These are phyloP conservation scores for Kradibia gibbosae DNA, from an alignment of 1,140 invertebrate genomes.

Conservation along the genomic window DNA sequence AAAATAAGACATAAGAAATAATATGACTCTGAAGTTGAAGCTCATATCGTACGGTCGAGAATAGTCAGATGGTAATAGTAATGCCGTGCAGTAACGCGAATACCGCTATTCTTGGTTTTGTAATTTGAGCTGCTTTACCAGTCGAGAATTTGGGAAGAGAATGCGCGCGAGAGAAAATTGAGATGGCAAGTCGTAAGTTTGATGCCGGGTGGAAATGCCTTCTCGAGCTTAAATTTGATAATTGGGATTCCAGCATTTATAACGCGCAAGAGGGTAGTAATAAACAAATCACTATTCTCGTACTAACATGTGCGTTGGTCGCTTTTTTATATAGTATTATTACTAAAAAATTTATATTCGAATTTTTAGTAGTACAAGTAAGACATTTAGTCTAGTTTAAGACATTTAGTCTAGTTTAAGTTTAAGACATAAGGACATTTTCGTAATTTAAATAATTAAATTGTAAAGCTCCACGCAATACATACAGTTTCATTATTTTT, in stretches of 20 bases:
- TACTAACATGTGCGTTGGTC: neutral
- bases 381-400: no score
- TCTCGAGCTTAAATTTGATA: neutral
- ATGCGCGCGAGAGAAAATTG: conserved; percentile 10
- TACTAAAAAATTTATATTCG: neutral
- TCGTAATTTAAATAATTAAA: no score
- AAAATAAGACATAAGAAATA: neutral
- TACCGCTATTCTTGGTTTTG: conserved; percentile 47
- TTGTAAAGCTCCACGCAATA: no score
- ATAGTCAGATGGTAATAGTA: conserved; percentile 27
- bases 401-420: neutral
- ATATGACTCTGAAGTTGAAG: neutral
- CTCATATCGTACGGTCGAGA: conserved; percentile 33
- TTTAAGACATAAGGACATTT: no score
- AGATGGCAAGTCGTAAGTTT: conserved; percentile 21
- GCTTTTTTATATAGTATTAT: neutral
- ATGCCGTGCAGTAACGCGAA: neutral
- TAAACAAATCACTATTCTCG: no score
- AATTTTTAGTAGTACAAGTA: neutral
- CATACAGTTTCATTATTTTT: no score
- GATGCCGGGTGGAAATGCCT: neutral
- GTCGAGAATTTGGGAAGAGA: conserved; percentile 24
- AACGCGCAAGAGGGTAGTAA: conserved; percentile 8
- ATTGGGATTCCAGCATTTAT: neutral
- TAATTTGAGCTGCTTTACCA: conserved; percentile 47